A percentile compares a stretch with the other conserved stretches of the same genome.
These are phyloP conservation scores for Gorilla gorilla DNA, from an alignment of 2,113 vertebrate genomes.

Conservation along the genomic window DNA sequence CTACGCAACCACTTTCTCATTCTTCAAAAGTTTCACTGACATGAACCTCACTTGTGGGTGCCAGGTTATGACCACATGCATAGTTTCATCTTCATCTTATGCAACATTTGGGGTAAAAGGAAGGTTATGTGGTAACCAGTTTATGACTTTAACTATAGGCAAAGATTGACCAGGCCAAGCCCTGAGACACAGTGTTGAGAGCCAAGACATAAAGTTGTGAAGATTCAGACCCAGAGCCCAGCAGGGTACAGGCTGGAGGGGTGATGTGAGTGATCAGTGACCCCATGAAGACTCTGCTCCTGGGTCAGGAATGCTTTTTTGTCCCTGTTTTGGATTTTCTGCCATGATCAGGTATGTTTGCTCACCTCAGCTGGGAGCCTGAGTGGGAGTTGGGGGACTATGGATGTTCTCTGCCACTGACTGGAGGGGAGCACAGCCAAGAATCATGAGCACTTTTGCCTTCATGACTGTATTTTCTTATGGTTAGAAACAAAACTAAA, in stretches of 20 bases:
- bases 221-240: not conserved
- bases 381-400: accelerated
- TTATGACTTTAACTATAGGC: not conserved
- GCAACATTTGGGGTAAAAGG: not conserved
- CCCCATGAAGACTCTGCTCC: not conserved
- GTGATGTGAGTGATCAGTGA: not conserved
- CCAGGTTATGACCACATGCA: not conserved
- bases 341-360: not conserved
- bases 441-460: not conserved
- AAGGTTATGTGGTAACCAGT: not conserved
- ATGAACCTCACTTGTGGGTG: not conserved
- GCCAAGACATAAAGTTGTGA: not conserved
- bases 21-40: not conserved
- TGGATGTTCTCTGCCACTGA: not conserved
- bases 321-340: not conserved
- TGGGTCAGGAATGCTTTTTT: not conserved
- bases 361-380: not conserved
- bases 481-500: not conserved
- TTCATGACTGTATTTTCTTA: not conserved
- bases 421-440: not conserved
- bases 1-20: not conserved
- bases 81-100: not conserved
- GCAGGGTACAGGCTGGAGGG: not conserved
- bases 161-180: not conserved
- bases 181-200: not conserved